These are phyloP conservation scores for Chorisops tibialis DNA, from an alignment of 2,888 invertebrate species.

Conservation along the genomic window DNA sequence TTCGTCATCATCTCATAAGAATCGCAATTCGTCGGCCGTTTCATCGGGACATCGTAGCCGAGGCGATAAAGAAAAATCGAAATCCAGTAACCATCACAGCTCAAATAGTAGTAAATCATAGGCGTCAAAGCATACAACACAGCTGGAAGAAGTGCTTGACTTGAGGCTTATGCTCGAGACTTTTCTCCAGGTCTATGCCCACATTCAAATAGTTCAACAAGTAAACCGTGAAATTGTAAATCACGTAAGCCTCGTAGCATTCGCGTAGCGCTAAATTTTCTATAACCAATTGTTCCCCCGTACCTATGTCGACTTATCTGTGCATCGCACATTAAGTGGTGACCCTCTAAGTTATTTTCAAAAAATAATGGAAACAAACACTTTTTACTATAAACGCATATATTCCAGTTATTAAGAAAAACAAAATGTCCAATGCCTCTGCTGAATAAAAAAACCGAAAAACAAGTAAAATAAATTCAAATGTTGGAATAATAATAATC, in stretches of 20 bases:
- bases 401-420: too few relatives aligned
- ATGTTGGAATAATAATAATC: too few relatives aligned
- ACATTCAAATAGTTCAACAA: slow-evolving; percentile 85
- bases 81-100: slow-evolving; percentile 23
- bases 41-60: slow-evolving; percentile 32
- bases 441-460: too few relatives aligned
- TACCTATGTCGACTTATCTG: too few relatives aligned
- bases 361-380: too few relatives aligned
- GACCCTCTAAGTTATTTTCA: too few relatives aligned
- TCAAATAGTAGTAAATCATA: slow-evolving; percentile 23
- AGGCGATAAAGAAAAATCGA: slow-evolving; percentile 21
- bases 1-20: slow-evolving; percentile 32
- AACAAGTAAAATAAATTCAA: too few relatives aligned
- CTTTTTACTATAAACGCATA: too few relatives aligned
- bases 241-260: slow-evolving; percentile 97
- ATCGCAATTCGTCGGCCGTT: slow-evolving; percentile 13
- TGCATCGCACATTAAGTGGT: too few relatives aligned
- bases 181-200: slow-evolving; percentile 80
- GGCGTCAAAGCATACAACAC: slow-evolving; percentile 59
- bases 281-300: too few relatives aligned
- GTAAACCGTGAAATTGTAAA: slow-evolving; percentile 96
- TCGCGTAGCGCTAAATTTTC: slow-evolving; percentile 86
- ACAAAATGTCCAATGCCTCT: too few relatives aligned
- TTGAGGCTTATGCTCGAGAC: slow-evolving; percentile 76
- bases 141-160: slow-evolving; percentile 85